Conservation (phyloP, 2,888 invertebrate species). For the Caenorhabditis sinica region DNA sequence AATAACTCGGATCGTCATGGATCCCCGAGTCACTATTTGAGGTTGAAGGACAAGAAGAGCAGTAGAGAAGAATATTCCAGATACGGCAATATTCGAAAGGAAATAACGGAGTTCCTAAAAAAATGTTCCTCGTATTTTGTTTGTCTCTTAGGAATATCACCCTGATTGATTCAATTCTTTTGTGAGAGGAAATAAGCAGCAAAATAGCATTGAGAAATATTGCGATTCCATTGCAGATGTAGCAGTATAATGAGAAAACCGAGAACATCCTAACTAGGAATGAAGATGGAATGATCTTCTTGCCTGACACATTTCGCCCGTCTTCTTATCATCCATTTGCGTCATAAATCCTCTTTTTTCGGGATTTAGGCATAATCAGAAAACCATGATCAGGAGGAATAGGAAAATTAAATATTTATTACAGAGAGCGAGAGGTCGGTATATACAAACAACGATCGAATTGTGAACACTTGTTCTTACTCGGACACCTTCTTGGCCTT, state of each 20-base stretch:
- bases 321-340: background rate
- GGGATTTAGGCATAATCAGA: background rate
- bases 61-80: slow-evolving; percentile 56
- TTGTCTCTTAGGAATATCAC: slow-evolving; percentile 23
- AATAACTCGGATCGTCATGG: slow-evolving; percentile 71
- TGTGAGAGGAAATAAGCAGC: slow-evolving; percentile 64
- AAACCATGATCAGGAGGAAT: background rate
- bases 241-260: slow-evolving; percentile 68
- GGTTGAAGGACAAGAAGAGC: slow-evolving; percentile 66
- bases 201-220: slow-evolving; percentile 61
- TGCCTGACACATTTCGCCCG: background rate
- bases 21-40: slow-evolving; percentile 61
- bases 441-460: slow-evolving; percentile 55
- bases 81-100: slow-evolving; percentile 68
- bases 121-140: background rate
- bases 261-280: slow-evolving; percentile 22
- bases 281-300: background rate
- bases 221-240: slow-evolving; percentile 56
- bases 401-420: slow-evolving; percentile 63
- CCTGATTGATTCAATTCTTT: slow-evolving; percentile 67
- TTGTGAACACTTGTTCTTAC: slow-evolving; percentile 45
- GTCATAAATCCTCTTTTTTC: slow-evolving; percentile 31
- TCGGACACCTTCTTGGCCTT: slow-evolving; percentile 67
- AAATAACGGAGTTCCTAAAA: slow-evolving; percentile 71
- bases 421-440: slow-evolving; percentile 51